A percentile compares a stretch with the other conserved stretches of the same genome.
These are phyloP conservation scores for Trinorchestia longiramus DNA, from an alignment of 1,140 invertebrate species.

Conservation along the genomic window DNA sequence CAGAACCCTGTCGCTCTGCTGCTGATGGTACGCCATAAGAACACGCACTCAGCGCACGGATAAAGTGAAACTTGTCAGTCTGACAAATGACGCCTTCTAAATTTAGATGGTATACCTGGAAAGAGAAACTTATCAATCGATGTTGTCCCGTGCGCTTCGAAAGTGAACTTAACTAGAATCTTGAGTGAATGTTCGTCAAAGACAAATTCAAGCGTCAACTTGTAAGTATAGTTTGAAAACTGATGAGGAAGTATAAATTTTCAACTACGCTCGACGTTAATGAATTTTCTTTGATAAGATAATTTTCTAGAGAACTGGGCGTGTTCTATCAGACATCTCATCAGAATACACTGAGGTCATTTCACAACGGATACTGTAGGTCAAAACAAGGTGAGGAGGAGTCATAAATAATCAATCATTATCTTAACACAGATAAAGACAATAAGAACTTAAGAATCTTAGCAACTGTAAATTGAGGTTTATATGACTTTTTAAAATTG, in stretches of 20 bases:
- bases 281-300: neutral
- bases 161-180: neutral
- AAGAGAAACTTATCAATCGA: neutral
- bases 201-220: neutral
- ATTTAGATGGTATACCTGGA: neutral
- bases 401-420: too few species aligned
- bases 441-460: too few species aligned
- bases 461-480: too few species aligned
- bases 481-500: too few species aligned
- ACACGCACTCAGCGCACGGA: neutral
- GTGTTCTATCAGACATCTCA: too few species aligned
- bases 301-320: neutral
- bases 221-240: neutral
- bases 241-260: neutral
- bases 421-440: too few species aligned
- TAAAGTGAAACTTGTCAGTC: neutral
- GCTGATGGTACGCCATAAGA: neutral
- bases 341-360: too few species aligned
- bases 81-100: neutral
- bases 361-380: too few species aligned
- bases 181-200: neutral
- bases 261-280: neutral
- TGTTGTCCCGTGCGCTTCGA: neutral
- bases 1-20: neutral
- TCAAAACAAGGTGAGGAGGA: too few species aligned